Conservation (phyloP, 2,797 vertebrate genomes). For the Mus minutoides region DNA sequence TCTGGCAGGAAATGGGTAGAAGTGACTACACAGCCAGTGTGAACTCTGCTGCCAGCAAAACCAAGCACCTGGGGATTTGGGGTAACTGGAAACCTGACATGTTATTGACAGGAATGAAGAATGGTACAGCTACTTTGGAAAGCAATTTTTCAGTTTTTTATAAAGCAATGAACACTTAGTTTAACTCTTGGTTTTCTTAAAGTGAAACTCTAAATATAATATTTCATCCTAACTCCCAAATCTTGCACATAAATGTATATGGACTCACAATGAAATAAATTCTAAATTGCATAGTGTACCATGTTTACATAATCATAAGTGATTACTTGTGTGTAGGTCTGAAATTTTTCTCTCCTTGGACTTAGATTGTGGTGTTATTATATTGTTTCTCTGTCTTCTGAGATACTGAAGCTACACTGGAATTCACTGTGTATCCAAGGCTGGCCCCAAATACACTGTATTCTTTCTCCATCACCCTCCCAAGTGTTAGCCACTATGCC, state of each 20-base stretch:
- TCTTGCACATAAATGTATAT: constrained; percentile 17
- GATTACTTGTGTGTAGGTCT: neutral
- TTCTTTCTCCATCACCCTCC: neutral
- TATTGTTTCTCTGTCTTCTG: neutral
- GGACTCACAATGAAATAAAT: constrained; percentile 17
- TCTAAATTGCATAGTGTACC: neutral
- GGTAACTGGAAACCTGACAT: neutral
- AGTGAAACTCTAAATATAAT: neutral
- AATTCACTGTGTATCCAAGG: neutral
- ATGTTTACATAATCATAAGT: neutral
- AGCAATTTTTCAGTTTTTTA: neutral
- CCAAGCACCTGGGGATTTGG: too few species aligned
- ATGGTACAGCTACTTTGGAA: neutral
- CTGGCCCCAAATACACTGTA: neutral
- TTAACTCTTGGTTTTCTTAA: neutral
- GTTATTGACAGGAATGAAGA: neutral
- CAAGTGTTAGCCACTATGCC: neutral
- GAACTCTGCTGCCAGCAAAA: neutral
- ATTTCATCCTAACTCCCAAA: neutral
- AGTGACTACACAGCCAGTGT: neutral
- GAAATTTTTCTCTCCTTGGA: neutral
- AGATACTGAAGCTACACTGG: neutral
- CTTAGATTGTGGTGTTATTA: neutral
- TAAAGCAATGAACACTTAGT: neutral
- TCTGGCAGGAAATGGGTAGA: neutral